Evolutionary conservation across 2,797 vertebrate genomes (phyloP), one percentile per base, ranked within the genome.

Genomic region (Threskiornis aethiopicus): DNA sequence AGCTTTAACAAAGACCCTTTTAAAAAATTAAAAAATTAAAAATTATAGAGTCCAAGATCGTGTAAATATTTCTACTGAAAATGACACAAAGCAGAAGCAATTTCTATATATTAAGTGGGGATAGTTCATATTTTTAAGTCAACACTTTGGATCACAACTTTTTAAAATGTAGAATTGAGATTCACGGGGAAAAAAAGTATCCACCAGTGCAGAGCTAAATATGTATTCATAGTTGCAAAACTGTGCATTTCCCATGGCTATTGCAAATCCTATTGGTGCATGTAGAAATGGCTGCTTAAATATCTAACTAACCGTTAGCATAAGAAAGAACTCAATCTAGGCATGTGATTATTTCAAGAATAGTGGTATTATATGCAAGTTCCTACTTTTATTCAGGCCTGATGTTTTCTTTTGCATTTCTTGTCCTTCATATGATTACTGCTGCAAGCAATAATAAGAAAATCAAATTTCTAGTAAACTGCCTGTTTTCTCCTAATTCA

Each of bases 401-500:
- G 29, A 55, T 25, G 5, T 39, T 90, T 89, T 73, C 52, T 78
- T 69, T 71, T 82, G 21, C 33, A 65, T 87, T 93, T 90, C 28
- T 71, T 77, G 44, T 49, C 35, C 18, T 71, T 88, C 11, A 26
- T 42, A 22, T 49, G 52, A 76, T 71, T 94, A 84, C 11, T 87
- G 22, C 16, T 80, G 29, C 0, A 4, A 82, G 29, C 14, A 87
- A 35, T 77, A 86, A 85, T 47, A 88, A 84, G 47, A 88, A 94
- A 95, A 97, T 47, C 5, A 87, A 89, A 76, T 86, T 89, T 57
- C 57, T 87, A 49, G 25, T 77, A 90, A 95, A 75, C 18, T 83
- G 21, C 11, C 42, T 84, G 20, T 57, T 86, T 95, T 52, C 70
- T 82, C 16, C 64, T 93, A 89, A 69, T 91, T 37, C 80, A 54